Evolutionary conservation across 2,113 vertebrate species (phyloP), one percentile per base, ranked within the genome.

Genomic region (Ictalurus punctatus): DNA sequence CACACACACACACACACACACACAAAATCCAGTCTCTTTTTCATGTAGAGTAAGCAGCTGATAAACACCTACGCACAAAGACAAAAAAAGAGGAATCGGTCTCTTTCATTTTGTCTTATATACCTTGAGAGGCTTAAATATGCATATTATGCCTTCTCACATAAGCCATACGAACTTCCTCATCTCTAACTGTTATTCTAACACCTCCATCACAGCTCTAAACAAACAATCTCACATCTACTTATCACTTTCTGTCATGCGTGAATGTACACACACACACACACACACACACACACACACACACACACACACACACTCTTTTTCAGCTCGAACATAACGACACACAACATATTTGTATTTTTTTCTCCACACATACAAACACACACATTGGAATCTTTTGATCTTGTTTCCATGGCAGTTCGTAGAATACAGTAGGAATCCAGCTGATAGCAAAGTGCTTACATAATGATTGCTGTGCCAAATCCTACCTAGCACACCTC

Each of bases 371-470:
- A 73, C 89, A 85, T 59, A 85, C 84, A 85, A 52, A 87, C 65
- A 86, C 69, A 82, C 88, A 67, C 67, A 81, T 52, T 74, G 80
- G 83, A 88, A 90, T 91, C 90, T 91, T 85, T 89, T 93, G 73
- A 89, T 90, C 92, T 92, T 30, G 93, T 95, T 94, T 92, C 94
- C 94, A 95, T 95, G 93, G 94, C 94, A 94, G 91, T 94, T 92
- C 90, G 73, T 92, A 93, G 93, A 95, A 94, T 94, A 94, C 94
- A 94, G 94, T 94, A 91, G 90, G 87, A 94, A 93, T 94, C 91
- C 94, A 93, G 94, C 91, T 94, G 94, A 95, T 95, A 94, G 95
- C 94, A 95, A 95, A 94, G 94, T 91, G 94, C 90, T 96, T 96
- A 95, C 92, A 94, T 96, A 96, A 96, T 93, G 92, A 93, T 92